phyloP scores from a whole-genome alignment of 2,888 invertebrate genomes.

The Lacanobia wlatinum region DNA sequence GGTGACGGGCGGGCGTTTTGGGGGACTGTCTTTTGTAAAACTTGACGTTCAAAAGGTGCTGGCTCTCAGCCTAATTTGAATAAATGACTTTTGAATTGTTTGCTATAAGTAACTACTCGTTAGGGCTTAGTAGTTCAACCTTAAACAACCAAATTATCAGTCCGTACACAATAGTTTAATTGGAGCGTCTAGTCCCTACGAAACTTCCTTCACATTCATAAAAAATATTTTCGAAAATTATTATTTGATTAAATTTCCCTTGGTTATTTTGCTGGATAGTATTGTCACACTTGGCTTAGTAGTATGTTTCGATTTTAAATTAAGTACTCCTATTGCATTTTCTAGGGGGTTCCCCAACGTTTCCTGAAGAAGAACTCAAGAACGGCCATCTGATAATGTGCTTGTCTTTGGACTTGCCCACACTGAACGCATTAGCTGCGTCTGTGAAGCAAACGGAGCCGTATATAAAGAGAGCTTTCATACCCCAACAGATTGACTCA shows the following conservation, averaged over 20 bases:
- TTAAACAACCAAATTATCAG: not conserved
- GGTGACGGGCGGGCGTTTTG: too few species aligned
- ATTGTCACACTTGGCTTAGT: not conserved
- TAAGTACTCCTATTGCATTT: not conserved
- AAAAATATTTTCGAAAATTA: not conserved
- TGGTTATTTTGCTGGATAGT: not conserved
- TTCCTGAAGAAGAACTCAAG: conserved; percentile 70
- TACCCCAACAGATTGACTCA: conserved; percentile 64
- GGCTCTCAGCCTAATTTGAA: too few species aligned
- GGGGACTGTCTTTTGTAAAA: too few species aligned
- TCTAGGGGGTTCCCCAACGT: conserved; percentile 67
- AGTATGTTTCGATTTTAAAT: not conserved
- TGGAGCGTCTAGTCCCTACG: not conserved
- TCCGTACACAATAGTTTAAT: not conserved
- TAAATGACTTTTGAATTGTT: too few species aligned
- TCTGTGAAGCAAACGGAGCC: conserved; percentile 66
- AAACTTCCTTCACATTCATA: not conserved
- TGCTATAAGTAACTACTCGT: too few species aligned
- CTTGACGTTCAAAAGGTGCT: too few species aligned
- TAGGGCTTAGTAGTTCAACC: too few species aligned
- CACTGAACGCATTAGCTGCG: conserved; percentile 71
- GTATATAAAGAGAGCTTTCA: conserved; percentile 59
- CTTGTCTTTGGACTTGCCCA: conserved; percentile 70
- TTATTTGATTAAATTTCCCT: not conserved
- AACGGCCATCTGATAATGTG: conserved; percentile 80